Conservation (phyloP, 2,797 vertebrate genomes). For the Sciurus vulgaris region DNA sequence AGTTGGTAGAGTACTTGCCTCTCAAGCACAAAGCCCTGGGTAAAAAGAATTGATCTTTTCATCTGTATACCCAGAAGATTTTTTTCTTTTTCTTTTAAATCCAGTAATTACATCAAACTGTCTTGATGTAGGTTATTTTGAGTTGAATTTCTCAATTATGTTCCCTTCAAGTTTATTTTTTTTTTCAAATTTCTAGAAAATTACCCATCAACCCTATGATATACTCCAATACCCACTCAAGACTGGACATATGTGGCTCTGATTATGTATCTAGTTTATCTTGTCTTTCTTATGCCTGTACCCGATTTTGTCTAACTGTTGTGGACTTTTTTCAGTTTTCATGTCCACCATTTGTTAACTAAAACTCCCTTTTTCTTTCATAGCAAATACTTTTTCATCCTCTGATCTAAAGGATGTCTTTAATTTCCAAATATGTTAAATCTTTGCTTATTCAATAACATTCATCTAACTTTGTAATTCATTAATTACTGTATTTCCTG, state of each 20-base stretch:
- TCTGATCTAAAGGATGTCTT: background rate
- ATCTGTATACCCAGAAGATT: background rate
- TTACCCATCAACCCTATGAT: background rate
- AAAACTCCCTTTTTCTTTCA: background rate
- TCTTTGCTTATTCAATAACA: background rate
- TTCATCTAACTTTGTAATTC: background rate
- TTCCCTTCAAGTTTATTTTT: background rate
- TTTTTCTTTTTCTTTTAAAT: background rate
- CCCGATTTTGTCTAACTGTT: background rate
- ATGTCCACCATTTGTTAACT: background rate
- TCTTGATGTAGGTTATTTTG: background rate
- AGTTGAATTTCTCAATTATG: background rate
- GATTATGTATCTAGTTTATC: slow-evolving; percentile 8
- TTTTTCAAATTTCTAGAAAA: background rate
- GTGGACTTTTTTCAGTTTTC: background rate
- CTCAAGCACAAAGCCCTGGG: too few relatives aligned
- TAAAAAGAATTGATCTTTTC: background rate
- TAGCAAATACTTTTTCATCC: background rate
- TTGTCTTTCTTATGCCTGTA: background rate
- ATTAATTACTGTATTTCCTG: background rate
- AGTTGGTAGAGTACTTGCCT: too few relatives aligned
- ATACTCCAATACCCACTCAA: background rate
- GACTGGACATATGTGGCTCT: background rate
- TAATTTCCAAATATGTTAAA: background rate
- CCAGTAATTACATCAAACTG: background rate